Base-by-base conservation (phyloP, 2,113 vertebrate genomes). In the Hypanus sabinus region DNA sequence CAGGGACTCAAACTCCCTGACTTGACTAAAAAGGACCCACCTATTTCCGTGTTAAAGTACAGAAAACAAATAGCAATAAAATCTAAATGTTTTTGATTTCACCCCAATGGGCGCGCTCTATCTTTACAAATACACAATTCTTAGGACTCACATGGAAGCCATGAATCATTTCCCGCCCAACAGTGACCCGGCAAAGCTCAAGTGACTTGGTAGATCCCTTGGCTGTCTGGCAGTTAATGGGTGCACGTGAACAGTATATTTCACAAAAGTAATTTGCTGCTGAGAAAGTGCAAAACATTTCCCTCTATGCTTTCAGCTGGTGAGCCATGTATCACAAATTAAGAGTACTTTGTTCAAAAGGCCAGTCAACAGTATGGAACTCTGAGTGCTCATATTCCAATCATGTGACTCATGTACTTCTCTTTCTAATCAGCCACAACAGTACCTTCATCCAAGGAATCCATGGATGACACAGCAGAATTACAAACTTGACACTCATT, bases 201-300 rank as follows among this genome's bases (percentile, higher is more conserved):
- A 65, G 12, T 90, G 85, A 90, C 65, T 90, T 65, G 33, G 33
- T 20, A n/a, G 60, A 24, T 90, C 85, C 60, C 85, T 90, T n/a
- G 12, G n/a, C 30, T 60, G 83, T 30, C 55, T n/a, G 57, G 60
- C 5, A 65, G 60, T 27, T 65, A 90, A 65, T 62, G 14, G 60
- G 55, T 62, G 62, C 60, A 90, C 85, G 6, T 18, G 14, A 90
- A 90, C 9, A 18, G 36, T 65, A 60, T 24, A 60, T 60, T 27
- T 20, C 22, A n/a, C 85, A 65, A n/a, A 62, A 90, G 65, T 90
- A 36, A 90, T 65, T 62, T 65, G 27, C 80, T 22, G 60, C 16
- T 65, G 83, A 87, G 55, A 87, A 87, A 60, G 11, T 87, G 10
- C 83, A 62, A 90, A 68, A 68, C 7, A 90, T 65, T 90, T 90